These are phyloP conservation scores for Takifugu ocellatus DNA, from an alignment of 2,797 vertebrate species.

Conservation along the genomic window DNA sequence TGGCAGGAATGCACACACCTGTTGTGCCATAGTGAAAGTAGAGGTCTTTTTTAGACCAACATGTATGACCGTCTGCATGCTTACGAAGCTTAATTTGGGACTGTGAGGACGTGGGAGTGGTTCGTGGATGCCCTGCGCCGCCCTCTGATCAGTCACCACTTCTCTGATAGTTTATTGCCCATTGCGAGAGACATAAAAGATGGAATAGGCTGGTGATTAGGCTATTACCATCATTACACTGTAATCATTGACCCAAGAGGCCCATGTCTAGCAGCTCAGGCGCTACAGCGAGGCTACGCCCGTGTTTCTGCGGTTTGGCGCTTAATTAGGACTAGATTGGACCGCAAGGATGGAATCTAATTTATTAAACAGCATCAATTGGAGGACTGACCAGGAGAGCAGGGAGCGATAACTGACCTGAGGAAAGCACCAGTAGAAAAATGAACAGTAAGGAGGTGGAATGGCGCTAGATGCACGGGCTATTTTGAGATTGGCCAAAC, in stretches of 20 bases:
- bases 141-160: constrained; percentile 50
- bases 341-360: constrained; percentile 47
- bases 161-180: constrained; percentile 64
- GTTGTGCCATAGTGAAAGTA: too few relatives aligned
- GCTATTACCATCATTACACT: constrained; percentile 70
- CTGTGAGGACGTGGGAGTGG: too few relatives aligned
- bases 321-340: constrained; percentile 63
- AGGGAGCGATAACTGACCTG: constrained; percentile 6
- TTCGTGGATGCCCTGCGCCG: constrained; percentile 41
- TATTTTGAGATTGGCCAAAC: too few relatives aligned
- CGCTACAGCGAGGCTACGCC: constrained; percentile 48
- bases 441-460: neutral
- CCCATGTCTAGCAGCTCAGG: constrained; percentile 50
- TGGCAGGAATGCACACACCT: too few relatives aligned
- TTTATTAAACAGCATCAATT: constrained; percentile 44
- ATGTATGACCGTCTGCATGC: too few relatives aligned
- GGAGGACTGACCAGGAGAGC: constrained; percentile 32
- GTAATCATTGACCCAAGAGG: constrained; percentile 68
- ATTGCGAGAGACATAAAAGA: constrained; percentile 65
- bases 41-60: too few relatives aligned
- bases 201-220: constrained; percentile 69
- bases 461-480: too few relatives aligned
- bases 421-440: neutral
- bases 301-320: constrained; percentile 32
- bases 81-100: too few relatives aligned